Conservation (phyloP, 2,113 vertebrate genomes). For the Phainopepla nitens region DNA sequence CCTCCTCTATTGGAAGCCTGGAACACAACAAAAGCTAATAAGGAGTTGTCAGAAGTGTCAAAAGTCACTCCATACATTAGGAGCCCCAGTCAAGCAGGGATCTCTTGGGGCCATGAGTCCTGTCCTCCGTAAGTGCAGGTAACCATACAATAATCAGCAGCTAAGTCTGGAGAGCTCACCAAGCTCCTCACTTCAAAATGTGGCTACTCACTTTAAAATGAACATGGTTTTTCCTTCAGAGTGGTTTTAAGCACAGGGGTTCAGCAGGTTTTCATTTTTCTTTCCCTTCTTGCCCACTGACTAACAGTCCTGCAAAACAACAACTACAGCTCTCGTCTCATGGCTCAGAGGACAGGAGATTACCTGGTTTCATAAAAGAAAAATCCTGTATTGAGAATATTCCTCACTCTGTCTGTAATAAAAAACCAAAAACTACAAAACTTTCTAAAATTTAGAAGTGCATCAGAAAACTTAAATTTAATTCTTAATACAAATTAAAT, state of each 20-base stretch:
- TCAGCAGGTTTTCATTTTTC: background rate
- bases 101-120: background rate
- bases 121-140: background rate
- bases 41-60: background rate
- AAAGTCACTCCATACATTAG: background rate
- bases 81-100: background rate
- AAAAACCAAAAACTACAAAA: background rate
- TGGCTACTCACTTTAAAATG: background rate
- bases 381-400: background rate
- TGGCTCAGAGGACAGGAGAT: background rate
- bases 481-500: slow-evolving; percentile 31
- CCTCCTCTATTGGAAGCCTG: background rate
- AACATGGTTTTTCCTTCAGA: background rate
- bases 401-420: background rate
- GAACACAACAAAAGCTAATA: background rate
- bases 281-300: background rate
- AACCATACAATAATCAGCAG: background rate
- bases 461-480: background rate
- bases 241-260: background rate
- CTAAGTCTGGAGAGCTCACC: background rate
- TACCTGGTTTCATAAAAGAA: background rate
- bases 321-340: background rate
- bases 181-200: background rate
- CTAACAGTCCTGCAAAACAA: background rate
- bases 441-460: background rate